Conservation (phyloP, 2,888 invertebrate genomes). For the Campaea margaritaria region DNA sequence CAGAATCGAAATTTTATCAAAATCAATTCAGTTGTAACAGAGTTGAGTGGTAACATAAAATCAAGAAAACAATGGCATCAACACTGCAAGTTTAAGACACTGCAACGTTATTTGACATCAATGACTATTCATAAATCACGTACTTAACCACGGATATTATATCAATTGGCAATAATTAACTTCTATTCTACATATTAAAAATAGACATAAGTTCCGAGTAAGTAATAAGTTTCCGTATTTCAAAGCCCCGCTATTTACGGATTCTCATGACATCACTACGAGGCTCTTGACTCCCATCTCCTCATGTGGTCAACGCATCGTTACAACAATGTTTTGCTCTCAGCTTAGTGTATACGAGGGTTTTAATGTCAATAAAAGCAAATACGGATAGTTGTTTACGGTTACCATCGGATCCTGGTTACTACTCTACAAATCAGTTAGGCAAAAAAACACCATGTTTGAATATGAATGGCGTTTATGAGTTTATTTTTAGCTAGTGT, state of each 20-base stretch:
- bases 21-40: too few species aligned
- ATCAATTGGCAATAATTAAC: too few species aligned
- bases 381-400: slow-evolving; percentile 40
- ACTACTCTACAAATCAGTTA: slow-evolving; percentile 31
- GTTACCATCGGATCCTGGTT: slow-evolving; percentile 29
- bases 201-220: too few species aligned
- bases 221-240: slow-evolving; percentile 4
- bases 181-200: not conserved
- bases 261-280: slow-evolving; percentile 32
- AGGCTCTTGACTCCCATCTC: slow-evolving; percentile 27
- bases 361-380: slow-evolving; percentile 41
- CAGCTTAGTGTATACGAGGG: slow-evolving; percentile 28
- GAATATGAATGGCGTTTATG: not conserved
- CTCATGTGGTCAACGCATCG: slow-evolving; percentile 36
- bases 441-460: slow-evolving; percentile 13
- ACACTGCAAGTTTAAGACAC: too few species aligned
- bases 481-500: not conserved
- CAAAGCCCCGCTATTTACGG: slow-evolving; percentile 20
- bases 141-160: too few species aligned
- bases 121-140: too few species aligned
- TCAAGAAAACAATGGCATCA: too few species aligned
- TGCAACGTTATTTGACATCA: too few species aligned
- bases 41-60: too few species aligned
- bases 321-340: slow-evolving; percentile 40
- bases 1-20: too few species aligned